Evolutionary conservation across 2,113 vertebrate genomes (phyloP), one percentile per base, ranked within the genome.

Genomic region (Procavia capensis): DNA sequence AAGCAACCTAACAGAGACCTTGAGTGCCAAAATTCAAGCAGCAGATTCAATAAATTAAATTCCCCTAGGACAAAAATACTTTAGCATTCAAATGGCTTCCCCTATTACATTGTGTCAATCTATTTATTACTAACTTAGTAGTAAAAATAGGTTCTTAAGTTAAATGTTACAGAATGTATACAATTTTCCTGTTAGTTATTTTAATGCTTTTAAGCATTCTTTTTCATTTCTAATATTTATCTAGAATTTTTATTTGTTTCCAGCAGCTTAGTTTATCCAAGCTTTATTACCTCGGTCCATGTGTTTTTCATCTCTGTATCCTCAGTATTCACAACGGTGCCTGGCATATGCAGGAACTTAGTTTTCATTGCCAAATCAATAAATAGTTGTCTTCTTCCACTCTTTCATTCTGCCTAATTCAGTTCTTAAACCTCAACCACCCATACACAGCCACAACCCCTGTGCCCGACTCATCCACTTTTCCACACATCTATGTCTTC

Each of bases 211-310:
- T 63, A 66, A 79, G 22, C 80, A 64, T 27, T 89, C n/a, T 75
- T 88, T 22, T 90, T 47, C 61, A 66, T 83, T 75, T 66, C 43
- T 66, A 31, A 79, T 95, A 83, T 92, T 90, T 57, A 80, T 43
- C 25, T 22, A 94, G 57, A 9, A 80, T 36, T 16, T 39, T 63
- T 76, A 25, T 24, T 86, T 83, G 36, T 50, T 92, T 87, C 68
- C 45, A 88, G 41, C n/a, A 61, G 31, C 8, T 85, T 47, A 90
- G 20, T 9, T n/a, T 4, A 41, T 22, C 4, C 36, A 16, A 72
- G 24, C 39, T 19, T 57, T 41, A 24, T 34, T 66, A 61, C 27
- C 27, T 57, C 22, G 14, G 29, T 24, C 54, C 34, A n/a, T 9
- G 5, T 36, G 4, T 43, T 75, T 47, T 41, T 83, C 11, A 66